Evolutionary conservation across 2,888 invertebrate species (phyloP), one percentile per base, ranked within the genome.

Genomic region (Norana najaformis): DNA sequence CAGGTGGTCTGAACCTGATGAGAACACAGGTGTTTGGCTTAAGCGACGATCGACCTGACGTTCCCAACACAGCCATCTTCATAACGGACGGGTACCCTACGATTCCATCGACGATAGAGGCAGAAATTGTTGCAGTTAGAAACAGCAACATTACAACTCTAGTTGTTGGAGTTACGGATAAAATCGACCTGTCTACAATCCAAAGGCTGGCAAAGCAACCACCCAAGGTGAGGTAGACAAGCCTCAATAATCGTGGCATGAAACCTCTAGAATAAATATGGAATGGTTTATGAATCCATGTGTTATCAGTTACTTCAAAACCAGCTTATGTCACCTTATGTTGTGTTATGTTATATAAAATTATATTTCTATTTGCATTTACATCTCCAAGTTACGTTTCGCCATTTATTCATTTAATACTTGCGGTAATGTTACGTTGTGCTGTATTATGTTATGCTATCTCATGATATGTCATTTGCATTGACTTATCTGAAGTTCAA

Each of bases 81-180:
- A 47, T 88, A 1, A 88, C 88, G 5, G 88, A 88, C 18, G 88
- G 88, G 0, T 36, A 39, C 18, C 88, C 88, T 6, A 88, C 88
- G 20, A 13, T 20, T 0, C 23, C 37, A 18, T 34, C n/a, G n/a
- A 88, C 34, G 6, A 0, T 88, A 34, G 38, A 35, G 39, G 88
- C 3, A 4, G 88, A 35, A 13, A 47, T 47, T 13, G 34, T 38
- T 39, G 88, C 88, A 18, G 20, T 36, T 39, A 34, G 18, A 0
- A 34, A 18, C 30, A 39, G 38, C 13, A 34, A 38, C 37, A 47
- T 88, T 34, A 34, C 5, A 47, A 47, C 13, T 6, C 34, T 88
- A 5, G 88, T 88, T 16, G 88, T 88, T n/a, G 88, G 88, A 47
- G 41, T 88, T 11, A 88, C 88, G 39, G n/a, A 88, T 39, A 36